A percentile compares a stretch with the other conserved stretches of the same genome.
Conservation (phyloP, 2,113 vertebrate species). For the Donacobius atricapilla region DNA sequence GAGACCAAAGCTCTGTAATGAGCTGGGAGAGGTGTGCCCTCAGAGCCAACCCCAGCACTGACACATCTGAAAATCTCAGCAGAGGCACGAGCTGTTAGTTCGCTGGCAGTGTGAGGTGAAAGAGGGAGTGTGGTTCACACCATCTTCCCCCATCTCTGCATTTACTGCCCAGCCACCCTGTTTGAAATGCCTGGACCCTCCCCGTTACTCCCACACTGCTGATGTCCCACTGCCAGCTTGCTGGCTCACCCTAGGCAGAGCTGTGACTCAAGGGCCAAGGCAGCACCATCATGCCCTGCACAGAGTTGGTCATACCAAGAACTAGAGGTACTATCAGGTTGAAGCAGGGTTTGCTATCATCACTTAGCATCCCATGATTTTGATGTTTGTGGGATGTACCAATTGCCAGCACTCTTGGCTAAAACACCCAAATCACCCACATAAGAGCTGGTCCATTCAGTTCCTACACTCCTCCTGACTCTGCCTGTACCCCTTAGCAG, state of each 20-base stretch:
- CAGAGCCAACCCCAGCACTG: neutral
- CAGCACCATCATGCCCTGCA: neutral
- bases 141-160: neutral
- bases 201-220: rapidly evolving
- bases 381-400: neutral
- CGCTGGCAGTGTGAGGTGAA: rapidly evolving
- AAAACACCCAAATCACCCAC: neutral
- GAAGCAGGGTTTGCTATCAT: neutral
- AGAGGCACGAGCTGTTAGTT: neutral
- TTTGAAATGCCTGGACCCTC: neutral
- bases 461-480: neutral
- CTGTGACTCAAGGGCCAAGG: neutral
- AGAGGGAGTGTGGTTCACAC: neutral
- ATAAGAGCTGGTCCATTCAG: neutral
- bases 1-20: rapidly evolving
- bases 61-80: neutral
- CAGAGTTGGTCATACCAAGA: neutral
- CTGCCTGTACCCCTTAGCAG: neutral
- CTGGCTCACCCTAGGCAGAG: neutral
- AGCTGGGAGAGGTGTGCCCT: neutral
- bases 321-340: neutral
- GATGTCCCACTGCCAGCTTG: neutral
- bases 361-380: neutral
- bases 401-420: neutral
- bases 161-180: neutral